Evolutionary conservation across 2,113 vertebrate genomes (phyloP), one percentile per base, ranked within the genome.

Genomic region (Megalops atlanticus): DNA sequence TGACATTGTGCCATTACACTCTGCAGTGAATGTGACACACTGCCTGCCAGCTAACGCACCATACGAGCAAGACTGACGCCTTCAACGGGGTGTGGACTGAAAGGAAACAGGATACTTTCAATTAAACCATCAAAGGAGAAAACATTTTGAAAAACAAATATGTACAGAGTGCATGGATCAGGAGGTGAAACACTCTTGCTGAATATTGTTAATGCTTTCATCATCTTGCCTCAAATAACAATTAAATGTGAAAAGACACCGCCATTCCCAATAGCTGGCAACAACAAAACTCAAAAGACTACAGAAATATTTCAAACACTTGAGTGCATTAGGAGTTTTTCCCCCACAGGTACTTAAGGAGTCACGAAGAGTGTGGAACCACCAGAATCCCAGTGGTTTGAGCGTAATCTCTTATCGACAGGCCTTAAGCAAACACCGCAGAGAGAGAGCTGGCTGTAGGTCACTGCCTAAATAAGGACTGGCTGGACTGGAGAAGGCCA

Each of bases 61-160:
- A 64, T 64, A n/a, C n/a, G n/a, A n/a, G n/a, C n/a, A n/a, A n/a
- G n/a, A n/a, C n/a, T n/a, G n/a, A n/a, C n/a, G n/a, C n/a, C n/a
- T n/a, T n/a, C n/a, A 24, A 27, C n/a, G 31, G 58, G 8, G n/a
- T 54, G 49, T 54, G 18, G 49, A 54, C 49, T 54, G 24, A 54
- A 54, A 54, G 18, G 18, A 54, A 54, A 54, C 24, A 54, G 24
- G 31, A 11, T n/a, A 64, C 58, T n/a, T 64, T 64, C 58, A 64
- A n/a, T 64, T 64, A 64, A n/a, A n/a, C n/a, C 58, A 64, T 64
- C 58, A 64, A 64, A 64, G 58, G n/a, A 64, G n/a, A 21, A 64
- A 27, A 64, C 24, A 64, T 27, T 8, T 24, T 11, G 8, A 31
- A 31, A 64, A n/a, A n/a, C n/a, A 2, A 24, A 31, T 64, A n/a